Evolutionary conservation across 1,140 invertebrate species (phyloP), one percentile per base, ranked within the genome.

Genomic region (Propsilocerus akamusi): DNA sequence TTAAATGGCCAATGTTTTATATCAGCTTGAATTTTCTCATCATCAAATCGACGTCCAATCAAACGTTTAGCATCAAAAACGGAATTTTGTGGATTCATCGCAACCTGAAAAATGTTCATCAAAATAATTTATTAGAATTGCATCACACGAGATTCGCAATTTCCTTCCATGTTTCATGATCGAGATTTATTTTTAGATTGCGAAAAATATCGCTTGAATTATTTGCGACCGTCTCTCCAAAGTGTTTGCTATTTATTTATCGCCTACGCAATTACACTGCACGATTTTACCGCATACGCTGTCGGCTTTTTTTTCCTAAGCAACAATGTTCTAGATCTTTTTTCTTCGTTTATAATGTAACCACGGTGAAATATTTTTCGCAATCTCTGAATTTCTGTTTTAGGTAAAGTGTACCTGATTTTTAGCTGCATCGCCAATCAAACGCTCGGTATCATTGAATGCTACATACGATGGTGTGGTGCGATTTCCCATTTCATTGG

Each of bases 401-500:
- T 30, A 8, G 8, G 8, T n/a, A 30, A 8, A 8, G 8, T 30
- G n/a, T 53, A 64, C 62, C 57, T 64, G 62, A 52, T 64, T 64
- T 48, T 64, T 64, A 28, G 77, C 78, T 3, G n/a, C n/a, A n/a
- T n/a, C n/a, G n/a, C n/a, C n/a, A n/a, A n/a, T n/a, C n/a, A n/a
- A n/a, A n/a, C n/a, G 66, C 61, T 90, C 86, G 0, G 77, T 81
- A 53, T 88, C 84, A 1, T 81, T 86, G 64, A 90, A 81, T 1
- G 86, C 89, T 30, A 95, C 88, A 68, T 92, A 94, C 50, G 82
- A 84, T 6, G 88, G 88, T 28, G 89, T 93, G 23, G 88, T 94
- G 37, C 89, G 70, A 68, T 94, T 94, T 22, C 90, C 91, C 70
- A 92, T 88, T 63, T 94, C 90, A 63, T 95, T 94, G 58, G 88